Conservation (phyloP, 2,797 vertebrate species). For the Hydrocynus forskahlii region DNA sequence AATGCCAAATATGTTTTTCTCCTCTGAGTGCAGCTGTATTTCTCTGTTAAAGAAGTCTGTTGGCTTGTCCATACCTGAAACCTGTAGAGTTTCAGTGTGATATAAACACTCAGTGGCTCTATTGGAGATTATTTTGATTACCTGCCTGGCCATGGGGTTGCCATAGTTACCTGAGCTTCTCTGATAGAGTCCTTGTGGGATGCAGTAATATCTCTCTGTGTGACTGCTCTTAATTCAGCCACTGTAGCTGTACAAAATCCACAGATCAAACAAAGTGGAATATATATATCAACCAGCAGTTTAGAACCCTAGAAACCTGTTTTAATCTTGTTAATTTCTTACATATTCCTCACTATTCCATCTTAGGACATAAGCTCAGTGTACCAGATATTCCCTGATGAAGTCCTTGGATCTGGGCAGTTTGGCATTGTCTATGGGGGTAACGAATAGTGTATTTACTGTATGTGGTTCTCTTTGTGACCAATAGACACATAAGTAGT, state of each 20-base stretch:
- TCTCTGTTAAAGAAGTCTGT: constrained; percentile 34
- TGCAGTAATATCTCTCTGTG: constrained; percentile 75
- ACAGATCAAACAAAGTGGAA: constrained; percentile 33
- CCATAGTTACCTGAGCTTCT: constrained; percentile 74
- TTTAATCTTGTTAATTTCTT: constrained; percentile 28
- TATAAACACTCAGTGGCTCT: constrained; percentile 64
- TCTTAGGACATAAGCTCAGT: constrained; percentile 94
- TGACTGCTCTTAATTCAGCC: constrained; percentile 57
- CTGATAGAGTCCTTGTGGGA: constrained; percentile 65
- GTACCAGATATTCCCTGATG: constrained; percentile 97
- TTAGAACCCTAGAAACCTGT: constrained; percentile 15
- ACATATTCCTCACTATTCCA: constrained; percentile 28
- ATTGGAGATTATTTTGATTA: constrained; percentile 80
- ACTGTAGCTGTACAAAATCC: constrained; percentile 47
- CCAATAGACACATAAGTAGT: neutral
- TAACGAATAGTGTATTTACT: constrained; percentile 64
- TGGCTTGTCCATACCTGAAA: constrained; percentile 52
- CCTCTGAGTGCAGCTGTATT: constrained; percentile 20
- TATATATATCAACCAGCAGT: constrained; percentile 25
- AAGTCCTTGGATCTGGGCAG: constrained; percentile 95
- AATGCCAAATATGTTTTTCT: neutral
- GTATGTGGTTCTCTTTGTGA: neutral
- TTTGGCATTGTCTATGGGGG: constrained; percentile 99
- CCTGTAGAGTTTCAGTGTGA: constrained; percentile 57
- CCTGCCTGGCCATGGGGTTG: constrained; percentile 74